Evolutionary conservation across 2,888 invertebrate genomes (phyloP), one percentile per base, ranked within the genome.

Genomic region (Dryobotodes eremita): DNA sequence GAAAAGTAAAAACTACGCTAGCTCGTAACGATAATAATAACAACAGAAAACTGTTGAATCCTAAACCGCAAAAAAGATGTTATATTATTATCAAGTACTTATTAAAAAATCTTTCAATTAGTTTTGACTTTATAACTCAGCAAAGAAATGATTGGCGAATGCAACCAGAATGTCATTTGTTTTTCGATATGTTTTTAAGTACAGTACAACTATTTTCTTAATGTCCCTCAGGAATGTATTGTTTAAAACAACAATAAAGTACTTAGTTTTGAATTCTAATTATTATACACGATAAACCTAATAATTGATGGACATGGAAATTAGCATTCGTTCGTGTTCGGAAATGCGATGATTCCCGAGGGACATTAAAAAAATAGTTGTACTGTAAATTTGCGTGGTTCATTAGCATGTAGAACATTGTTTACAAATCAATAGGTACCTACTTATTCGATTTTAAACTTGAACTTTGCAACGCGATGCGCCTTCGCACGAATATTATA

Each of bases 381-480:
- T 36, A 36, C 31, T 36, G 31, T 36, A 36, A 31, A 15, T 73
- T 31, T 79, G 48, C 36, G 15, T 2, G 46, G 42, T 48, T 64
- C 48, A 74, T 79, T 79, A 74, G 64, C 79, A 64, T 57, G 55
- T 57, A n/a, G n/a, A 81, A 50, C 64, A 42, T 1, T 64, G 55
- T 74, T 57, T 50, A 74, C n/a, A 26, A 15, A 62, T 79, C 36
- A 26, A 42, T 62, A 71, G 46, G 6, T 72, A 46, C 20, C 15
- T 20, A 31, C 17, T 31, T 70, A 64, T 55, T 64, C 11, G 10
- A 20, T 72, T 26, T 73, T n/a, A 48, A 55, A 55, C 36, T 36
- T 48, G 26, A 55, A 17, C 26, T 80, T 61, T 55, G 26, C 23
- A 23, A 31, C n/a, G 17, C 26, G 7, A 17, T 15, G 55, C 55